Evolutionary conservation across 2,113 vertebrate genomes (phyloP), one percentile per base, ranked within the genome.

Genomic region (Felis chaus): DNA sequence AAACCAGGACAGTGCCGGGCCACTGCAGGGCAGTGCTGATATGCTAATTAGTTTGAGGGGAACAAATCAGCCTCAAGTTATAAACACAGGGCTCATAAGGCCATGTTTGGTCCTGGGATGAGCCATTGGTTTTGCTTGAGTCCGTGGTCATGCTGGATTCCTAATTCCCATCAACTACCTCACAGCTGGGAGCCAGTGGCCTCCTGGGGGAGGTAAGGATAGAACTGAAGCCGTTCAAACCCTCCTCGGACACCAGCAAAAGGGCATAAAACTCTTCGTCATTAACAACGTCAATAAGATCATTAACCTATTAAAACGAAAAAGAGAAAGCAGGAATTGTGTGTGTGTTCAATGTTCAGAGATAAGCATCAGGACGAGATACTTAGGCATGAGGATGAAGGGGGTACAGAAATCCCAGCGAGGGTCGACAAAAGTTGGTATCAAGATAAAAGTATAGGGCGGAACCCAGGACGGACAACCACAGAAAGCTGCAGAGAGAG

Each of bases 41-140:
- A 68, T 11, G 19, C 53, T 80, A 21, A 97, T 95, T 87, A 39
- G 48, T 16, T 57, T 74, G 69, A 83, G 14, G 74, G 79, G 80
- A 87, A 92, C 87, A 88, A 73, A 91, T 45, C 4, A 80, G 71
- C 76, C 33, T 50, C 8, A 39, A 89, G 65, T 63, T 65, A 81
- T 29, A 81, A 92, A 90, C 73, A n/a, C 13, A 2, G 76, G 63
- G 63, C 68, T 57, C 15, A 69, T 13, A 1, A 68, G 74, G 96
- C 83, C 63, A 69, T 4, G 4, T 50, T 25, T 19, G 27, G 69
- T 88, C 39, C 80, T 55, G 19, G 29, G 50, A 45, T 65, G 94
- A 55, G 61, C 63, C 55, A 66, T 15, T 61, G 3, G 9, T 4
- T 53, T 29, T 82, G 8, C 25, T 14, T 16, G 65, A 85, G 57